Evolutionary conservation across 2,797 vertebrate species (phyloP).

Genomic region (Tenualosa thibaudeaui): DNA sequence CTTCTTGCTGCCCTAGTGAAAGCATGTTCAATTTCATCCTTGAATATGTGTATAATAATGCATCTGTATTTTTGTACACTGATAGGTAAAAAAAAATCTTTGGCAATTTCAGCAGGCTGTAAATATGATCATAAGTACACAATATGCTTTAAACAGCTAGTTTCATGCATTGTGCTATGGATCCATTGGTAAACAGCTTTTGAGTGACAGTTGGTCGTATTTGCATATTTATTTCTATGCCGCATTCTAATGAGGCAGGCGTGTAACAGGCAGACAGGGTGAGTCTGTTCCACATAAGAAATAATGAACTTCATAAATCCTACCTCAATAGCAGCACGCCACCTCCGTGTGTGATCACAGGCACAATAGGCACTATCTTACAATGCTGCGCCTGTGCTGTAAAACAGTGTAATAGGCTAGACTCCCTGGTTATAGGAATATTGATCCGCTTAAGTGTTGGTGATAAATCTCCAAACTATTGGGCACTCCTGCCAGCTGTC

Average conservation of each 20-base stretch:
- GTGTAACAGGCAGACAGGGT: background rate
- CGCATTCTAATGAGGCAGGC: constrained; percentile 13
- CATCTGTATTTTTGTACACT: background rate
- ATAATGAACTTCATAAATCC: constrained; percentile 23
- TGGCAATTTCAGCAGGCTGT: background rate
- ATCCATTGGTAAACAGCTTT: constrained; percentile 5
- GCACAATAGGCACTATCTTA: background rate
- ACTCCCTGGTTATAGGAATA: background rate
- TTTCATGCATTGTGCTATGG: background rate
- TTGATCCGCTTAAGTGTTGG: constrained; percentile 23
- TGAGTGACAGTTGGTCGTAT: constrained; percentile 21
- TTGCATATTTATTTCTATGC: constrained; percentile 10
- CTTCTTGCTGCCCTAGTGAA: background rate
- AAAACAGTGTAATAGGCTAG: constrained; percentile 8
- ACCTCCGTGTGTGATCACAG: constrained; percentile 1
- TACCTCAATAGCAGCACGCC: background rate
- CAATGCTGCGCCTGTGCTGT: background rate
- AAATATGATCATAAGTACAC: background rate
- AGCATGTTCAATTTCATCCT: background rate
- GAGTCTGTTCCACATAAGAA: constrained; percentile 6
- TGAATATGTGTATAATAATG: background rate
- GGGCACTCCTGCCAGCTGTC: constrained; percentile 5
- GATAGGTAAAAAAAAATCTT: background rate
- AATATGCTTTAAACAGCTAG: background rate
- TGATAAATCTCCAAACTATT: constrained; percentile 10